Evolutionary conservation across 35 echinoderm and acorn worm species (phyloP).

Genomic region (Lytechinus variegatus): DNA sequence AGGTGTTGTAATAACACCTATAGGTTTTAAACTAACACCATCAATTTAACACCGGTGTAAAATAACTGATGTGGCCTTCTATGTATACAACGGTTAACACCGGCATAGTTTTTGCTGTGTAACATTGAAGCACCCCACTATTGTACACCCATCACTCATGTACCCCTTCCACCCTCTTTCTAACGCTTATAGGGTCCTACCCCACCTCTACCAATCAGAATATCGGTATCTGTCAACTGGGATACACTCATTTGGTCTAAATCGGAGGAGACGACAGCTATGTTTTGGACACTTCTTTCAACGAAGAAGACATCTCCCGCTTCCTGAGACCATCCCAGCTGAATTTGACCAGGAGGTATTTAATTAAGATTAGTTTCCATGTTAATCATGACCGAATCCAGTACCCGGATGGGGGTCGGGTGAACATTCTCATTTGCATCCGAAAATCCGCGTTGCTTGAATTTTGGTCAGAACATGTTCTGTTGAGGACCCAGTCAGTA

Average conservation of each 20-base stretch:
- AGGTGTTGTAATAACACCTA: too few species aligned
- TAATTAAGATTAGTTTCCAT: neutral
- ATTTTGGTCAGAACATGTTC: too few species aligned
- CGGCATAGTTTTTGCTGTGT: too few species aligned
- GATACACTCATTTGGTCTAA: neutral
- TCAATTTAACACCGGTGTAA: too few species aligned
- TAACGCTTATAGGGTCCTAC: neutral
- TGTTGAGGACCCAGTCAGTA: too few species aligned
- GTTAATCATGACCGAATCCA: neutral
- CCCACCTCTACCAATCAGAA: neutral
- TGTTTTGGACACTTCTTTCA: neutral
- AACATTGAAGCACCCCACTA: too few species aligned
- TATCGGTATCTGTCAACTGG: neutral
- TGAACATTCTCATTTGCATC: neutral
- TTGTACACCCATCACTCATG: neutral
- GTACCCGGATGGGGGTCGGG: neutral
- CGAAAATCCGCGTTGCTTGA: too few species aligned
- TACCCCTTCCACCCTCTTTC: neutral
- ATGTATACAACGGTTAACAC: too few species aligned
- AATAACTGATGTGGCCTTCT: too few species aligned
- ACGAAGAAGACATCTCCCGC: neutral
- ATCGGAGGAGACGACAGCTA: neutral
- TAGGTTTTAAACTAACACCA: too few species aligned
- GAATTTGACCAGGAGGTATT: constrained; percentile 17
- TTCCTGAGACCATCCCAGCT: neutral